Conservation (phyloP, 23 tunicate species). For the Trididemnum miniatum region DNA sequence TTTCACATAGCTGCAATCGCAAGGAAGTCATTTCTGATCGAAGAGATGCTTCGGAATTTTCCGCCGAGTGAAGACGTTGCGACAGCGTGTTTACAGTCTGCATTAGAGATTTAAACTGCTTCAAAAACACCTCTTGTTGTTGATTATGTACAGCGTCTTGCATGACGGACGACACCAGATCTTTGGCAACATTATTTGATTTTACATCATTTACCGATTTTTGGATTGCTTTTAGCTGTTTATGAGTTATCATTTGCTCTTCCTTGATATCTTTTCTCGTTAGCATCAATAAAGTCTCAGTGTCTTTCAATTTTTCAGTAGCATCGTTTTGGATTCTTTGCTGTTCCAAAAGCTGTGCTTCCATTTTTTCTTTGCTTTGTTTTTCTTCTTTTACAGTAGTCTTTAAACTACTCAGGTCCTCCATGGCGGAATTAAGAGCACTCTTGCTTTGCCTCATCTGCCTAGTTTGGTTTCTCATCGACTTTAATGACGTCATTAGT, state of each 20-base stretch:
- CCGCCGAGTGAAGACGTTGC: too few species aligned
- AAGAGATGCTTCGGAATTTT: too few species aligned
- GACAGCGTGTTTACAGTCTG: too few species aligned
- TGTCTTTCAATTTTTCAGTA: neutral
- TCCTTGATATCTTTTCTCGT: neutral
- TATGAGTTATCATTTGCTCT: neutral
- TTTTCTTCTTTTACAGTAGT: conserved; percentile 5
- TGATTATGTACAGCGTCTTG: neutral
- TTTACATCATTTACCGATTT: neutral
- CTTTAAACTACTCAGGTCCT: conserved; percentile 22
- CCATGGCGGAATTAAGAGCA: conserved; percentile 31
- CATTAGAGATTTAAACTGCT: too few species aligned
- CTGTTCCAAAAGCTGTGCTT: neutral
- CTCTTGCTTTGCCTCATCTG: conserved; percentile 30
- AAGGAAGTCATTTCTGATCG: too few species aligned
- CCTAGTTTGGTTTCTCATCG: conserved; percentile 39
- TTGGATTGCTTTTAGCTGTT: neutral
- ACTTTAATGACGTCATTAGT: conserved; percentile 41
- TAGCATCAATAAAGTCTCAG: neutral
- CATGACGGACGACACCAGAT: neutral
- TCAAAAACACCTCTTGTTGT: too few species aligned
- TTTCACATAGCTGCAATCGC: neutral
- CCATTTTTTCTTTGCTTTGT: neutral
- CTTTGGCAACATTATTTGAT: too few species aligned
- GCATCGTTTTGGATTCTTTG: neutral